Percentiles rank a stretch among this genome's conserved stretches.
Evolutionary conservation across 2,888 invertebrate genomes (phyloP).

Genomic region (Aelia acuminata): DNA sequence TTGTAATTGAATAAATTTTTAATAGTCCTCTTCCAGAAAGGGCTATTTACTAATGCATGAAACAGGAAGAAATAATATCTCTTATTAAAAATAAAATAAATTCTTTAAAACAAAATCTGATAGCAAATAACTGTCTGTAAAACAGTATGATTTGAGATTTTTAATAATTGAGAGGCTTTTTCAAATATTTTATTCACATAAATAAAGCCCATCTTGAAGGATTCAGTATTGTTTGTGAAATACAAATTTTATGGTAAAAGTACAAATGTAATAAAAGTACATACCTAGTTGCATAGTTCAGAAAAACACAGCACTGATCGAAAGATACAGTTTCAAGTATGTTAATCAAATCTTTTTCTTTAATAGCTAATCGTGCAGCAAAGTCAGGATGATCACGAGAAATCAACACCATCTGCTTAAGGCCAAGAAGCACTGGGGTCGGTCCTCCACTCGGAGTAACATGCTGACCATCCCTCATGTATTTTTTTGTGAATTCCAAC

Average conservation of each 20-base stretch:
- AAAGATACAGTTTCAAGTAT: constrained; percentile 83
- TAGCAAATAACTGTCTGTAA: too few relatives aligned
- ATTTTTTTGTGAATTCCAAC: constrained; percentile 78
- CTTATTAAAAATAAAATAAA: too few relatives aligned
- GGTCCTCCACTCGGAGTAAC: constrained; percentile 78
- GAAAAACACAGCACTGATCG: constrained; percentile 93
- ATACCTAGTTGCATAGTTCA: constrained; percentile 84
- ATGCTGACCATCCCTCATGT: constrained; percentile 84
- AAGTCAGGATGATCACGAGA: constrained; percentile 74
- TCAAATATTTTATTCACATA: too few relatives aligned
- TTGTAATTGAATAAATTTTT: too few relatives aligned
- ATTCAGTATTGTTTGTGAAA: too few relatives aligned
- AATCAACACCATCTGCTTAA: constrained; percentile 81
- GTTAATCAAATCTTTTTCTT: constrained; percentile 76
- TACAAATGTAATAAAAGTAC: not conserved
- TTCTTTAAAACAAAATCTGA: too few relatives aligned
- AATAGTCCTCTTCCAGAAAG: too few relatives aligned
- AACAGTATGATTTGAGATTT: too few relatives aligned
- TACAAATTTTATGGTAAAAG: too few relatives aligned
- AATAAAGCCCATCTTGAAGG: not conserved
- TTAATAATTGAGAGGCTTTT: too few relatives aligned
- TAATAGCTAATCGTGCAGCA: constrained; percentile 78
- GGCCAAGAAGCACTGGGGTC: constrained; percentile 80
- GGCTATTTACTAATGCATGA: too few relatives aligned
- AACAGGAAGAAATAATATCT: too few relatives aligned